These are phyloP conservation scores for Seriola quinqueradiata DNA, from an alignment of 2,113 vertebrate species.

Conservation along the genomic window DNA sequence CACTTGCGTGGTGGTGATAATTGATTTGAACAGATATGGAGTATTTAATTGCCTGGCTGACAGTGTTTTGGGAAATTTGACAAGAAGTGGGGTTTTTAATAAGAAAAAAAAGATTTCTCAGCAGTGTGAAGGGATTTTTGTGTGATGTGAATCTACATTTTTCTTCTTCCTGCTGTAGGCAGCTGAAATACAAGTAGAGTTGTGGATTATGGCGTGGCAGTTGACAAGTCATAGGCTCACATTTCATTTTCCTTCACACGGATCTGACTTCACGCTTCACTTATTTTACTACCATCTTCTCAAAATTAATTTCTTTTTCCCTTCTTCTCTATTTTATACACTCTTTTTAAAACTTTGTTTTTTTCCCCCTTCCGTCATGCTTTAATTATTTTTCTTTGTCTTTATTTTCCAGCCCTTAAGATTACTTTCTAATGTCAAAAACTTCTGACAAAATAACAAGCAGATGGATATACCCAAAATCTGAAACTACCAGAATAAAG, in stretches of 20 bases:
- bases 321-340: neutral
- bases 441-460: no score
- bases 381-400: no score
- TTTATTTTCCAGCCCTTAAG: no score
- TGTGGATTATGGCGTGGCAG: neutral
- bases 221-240: neutral
- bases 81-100: slow-evolving; percentile 45
- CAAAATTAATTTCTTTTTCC: neutral
- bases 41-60: slow-evolving; percentile 71
- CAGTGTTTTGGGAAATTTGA: slow-evolving; percentile 65
- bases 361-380: no score
- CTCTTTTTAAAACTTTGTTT: no score
- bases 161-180: neutral
- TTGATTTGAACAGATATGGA: slow-evolving; percentile 74
- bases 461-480: no score
- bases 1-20: slow-evolving; percentile 59
- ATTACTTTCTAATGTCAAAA: no score
- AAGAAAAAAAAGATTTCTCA: slow-evolving; percentile 33
- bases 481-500: no score
- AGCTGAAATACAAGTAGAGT: neutral
- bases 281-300: slow-evolving; percentile 5
- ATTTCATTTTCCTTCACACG: neutral
- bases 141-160: slow-evolving; percentile 5
- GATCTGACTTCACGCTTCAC: neutral
- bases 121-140: neutral